Evolutionary conservation across 2,113 vertebrate genomes (phyloP), one percentile per base, ranked within the genome.

Genomic region (Pangasianodon gigas): DNA sequence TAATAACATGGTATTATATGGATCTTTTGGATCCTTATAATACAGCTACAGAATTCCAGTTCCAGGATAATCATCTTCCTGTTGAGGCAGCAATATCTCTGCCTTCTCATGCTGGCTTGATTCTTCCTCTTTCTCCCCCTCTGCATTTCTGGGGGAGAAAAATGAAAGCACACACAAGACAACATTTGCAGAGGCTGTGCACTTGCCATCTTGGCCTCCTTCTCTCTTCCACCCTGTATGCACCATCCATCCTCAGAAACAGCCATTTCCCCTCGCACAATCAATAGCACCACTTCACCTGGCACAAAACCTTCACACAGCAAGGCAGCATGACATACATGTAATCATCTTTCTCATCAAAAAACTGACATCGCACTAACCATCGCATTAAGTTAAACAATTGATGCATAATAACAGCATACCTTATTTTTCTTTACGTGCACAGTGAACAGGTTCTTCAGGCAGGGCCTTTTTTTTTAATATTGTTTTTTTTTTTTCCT

Each of bases 391-490:
- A 87, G 37, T 79, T n/a, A 94, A 93, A 95, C 93, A 93, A 91
- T 88, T 62, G 92, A 94, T 90, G 93, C 92, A 91, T 93, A 96
- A 94, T 75, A 93, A 93, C 95, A 94, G 92, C 95, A 95, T 96
- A 97, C 97, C 96, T 97, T 96, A 94, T 93, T 92, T 95, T 93
- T 94, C 95, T 94, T 95, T 94, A 96, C 93, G 95, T 94, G 95
- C 96, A 96, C 91, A 96, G 2, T 94, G 90, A 67, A 95, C 91
- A 94, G 96, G 94, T 95, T 95, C 96, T 96, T 97, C 96, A 95
- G 95, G 94, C 94, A 94, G 94, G 90, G 93, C 90, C 89, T 87
- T 90, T 91, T 93, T 67, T 67, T 67, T 67, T n/a, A 29, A 60
- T 60, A 60, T 60, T 60, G 86, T 94, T 82, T 89, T 32, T 79